These are phyloP conservation scores for Trachymyrmex septentrionalis DNA, from an alignment of 1,140 invertebrate genomes.

Conservation along the genomic window DNA sequence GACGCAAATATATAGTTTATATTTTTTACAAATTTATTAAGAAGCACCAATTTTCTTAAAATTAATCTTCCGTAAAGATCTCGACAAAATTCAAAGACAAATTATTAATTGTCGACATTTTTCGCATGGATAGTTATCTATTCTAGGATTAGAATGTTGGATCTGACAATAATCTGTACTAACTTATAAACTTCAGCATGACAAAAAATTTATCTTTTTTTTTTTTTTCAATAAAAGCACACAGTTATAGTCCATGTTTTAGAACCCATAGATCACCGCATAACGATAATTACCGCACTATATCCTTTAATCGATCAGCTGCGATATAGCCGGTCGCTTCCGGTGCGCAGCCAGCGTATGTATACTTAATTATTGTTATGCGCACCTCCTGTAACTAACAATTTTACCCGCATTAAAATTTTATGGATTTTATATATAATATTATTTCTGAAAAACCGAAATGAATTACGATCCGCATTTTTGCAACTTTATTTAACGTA, in stretches of 20 bases:
- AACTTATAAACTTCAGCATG: not conserved
- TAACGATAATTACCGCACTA: slow-evolving; percentile 60
- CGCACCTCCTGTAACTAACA: slow-evolving; percentile 23
- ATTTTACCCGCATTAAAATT: slow-evolving; percentile 32
- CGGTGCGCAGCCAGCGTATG: not conserved
- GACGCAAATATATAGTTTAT: not conserved
- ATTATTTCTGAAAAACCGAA: not conserved
- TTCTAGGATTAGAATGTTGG: not conserved
- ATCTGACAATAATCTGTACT: not conserved
- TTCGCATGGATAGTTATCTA: not conserved
- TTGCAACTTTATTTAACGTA: no score
- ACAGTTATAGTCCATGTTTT: slow-evolving; percentile 3
- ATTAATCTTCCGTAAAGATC: not conserved
- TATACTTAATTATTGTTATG: slow-evolving; percentile 24
- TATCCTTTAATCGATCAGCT: slow-evolving; percentile 65
- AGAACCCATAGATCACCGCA: slow-evolving; percentile 57
- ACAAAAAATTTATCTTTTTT: slow-evolving; percentile 29
- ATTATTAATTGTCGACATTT: not conserved
- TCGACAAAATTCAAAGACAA: not conserved
- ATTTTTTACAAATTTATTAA: not conserved
- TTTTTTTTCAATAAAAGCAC: slow-evolving; percentile 33
- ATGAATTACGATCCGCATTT: not conserved
- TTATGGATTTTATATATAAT: slow-evolving; percentile 10
- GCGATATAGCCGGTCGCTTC: slow-evolving; percentile 20
- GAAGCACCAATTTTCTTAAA: not conserved